These are phyloP conservation scores for Rissa tridactyla DNA, from an alignment of 2,113 vertebrate species.

Conservation along the genomic window DNA sequence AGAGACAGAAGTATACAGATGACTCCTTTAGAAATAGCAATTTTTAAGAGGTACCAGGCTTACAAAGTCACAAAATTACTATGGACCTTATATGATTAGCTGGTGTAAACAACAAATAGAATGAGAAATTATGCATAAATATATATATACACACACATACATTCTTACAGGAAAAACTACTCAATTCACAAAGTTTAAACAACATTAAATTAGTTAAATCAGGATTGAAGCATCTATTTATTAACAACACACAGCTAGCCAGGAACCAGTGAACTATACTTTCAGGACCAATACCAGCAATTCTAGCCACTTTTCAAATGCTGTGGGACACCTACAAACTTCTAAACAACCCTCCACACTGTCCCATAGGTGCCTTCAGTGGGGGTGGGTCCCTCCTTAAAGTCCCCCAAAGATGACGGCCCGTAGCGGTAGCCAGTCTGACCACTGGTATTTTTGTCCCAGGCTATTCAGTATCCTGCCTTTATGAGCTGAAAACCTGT, in stretches of 20 bases:
- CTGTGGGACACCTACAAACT: neutral
- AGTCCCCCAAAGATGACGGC: neutral
- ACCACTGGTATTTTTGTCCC: neutral
- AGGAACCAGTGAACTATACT: neutral
- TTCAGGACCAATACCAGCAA: neutral
- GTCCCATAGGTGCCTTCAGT: fast-evolving
- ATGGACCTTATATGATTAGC: neutral
- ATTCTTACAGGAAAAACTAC: neutral
- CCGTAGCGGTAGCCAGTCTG: neutral
- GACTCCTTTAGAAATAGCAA: neutral
- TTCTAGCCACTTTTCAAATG: neutral
- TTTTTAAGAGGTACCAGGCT: neutral
- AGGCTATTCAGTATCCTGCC: neutral
- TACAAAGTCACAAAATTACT: neutral
- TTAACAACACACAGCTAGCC: neutral
- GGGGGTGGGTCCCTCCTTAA: fast-evolving
- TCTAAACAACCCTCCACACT: neutral
- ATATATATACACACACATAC: neutral
- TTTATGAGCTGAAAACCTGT: neutral
- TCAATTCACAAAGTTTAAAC: neutral
- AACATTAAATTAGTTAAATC: neutral
- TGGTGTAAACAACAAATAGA: neutral
- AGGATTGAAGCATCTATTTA: neutral
- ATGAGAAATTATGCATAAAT: neutral
- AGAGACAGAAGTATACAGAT: neutral